A percentile compares a stretch with the other conserved stretches of the same genome.
Conservation (phyloP, 2,113 vertebrate species). For the Narcine bancroftii region DNA sequence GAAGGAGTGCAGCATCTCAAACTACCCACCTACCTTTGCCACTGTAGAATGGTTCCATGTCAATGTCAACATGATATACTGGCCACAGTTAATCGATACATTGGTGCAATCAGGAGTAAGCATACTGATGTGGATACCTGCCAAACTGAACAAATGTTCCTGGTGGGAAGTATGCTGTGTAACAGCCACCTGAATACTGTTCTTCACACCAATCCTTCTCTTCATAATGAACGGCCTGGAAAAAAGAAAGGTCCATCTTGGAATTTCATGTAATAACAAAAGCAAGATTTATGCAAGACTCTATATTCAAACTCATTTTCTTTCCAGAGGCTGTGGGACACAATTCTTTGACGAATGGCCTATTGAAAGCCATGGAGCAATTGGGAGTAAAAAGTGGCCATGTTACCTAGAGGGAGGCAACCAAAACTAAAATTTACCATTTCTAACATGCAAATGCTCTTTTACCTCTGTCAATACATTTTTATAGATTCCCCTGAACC, state of each 20-base stretch:
- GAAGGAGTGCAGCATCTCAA: too few relatives aligned
- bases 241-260: not conserved
- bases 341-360: not conserved
- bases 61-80: too few relatives aligned
- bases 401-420: not conserved
- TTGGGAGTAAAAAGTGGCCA: not conserved
- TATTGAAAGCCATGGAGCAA: not conserved
- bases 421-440: not conserved
- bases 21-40: too few relatives aligned
- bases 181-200: slow-evolving; percentile 42
- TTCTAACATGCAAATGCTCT: not conserved
- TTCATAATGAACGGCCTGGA: slow-evolving; percentile 42
- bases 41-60: too few relatives aligned
- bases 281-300: not conserved
- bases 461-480: not conserved
- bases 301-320: not conserved
- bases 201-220: slow-evolving; percentile 44
- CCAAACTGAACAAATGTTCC: slow-evolving; percentile 42
- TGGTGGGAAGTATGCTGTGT: slow-evolving; percentile 41
- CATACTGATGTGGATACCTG: slow-evolving; percentile 36
- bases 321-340: not conserved
- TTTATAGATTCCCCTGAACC: not conserved
- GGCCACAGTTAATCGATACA: too few relatives aligned
- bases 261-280: not conserved
- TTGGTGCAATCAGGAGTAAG: not conserved